phyloP scores from a whole-genome alignment of 30 jellyfish, hydroid and myxozoan genomes.

The Aurelia aurita region DNA sequence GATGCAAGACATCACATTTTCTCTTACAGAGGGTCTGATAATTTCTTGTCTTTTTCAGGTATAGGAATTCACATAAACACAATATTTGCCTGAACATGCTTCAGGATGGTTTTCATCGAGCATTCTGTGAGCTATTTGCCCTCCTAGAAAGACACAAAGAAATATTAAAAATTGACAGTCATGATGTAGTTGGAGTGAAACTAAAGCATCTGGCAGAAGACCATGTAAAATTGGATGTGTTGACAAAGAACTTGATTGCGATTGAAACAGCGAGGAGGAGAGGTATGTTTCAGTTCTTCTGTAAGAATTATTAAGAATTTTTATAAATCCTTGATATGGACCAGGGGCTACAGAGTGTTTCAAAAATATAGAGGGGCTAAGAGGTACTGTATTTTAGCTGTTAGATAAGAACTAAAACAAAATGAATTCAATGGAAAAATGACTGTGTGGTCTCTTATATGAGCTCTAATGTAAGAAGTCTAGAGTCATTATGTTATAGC shows the following conservation, averaged over 20 bases:
- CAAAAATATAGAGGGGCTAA: no score
- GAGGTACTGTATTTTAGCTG: no score
- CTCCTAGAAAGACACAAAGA: slow-evolving; percentile 65
- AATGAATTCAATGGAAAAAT: no score
- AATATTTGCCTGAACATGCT: slow-evolving; percentile 84
- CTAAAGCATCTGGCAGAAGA: slow-evolving; percentile 54
- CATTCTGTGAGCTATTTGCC: slow-evolving; percentile 89
- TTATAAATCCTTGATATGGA: background rate
- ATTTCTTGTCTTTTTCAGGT: slow-evolving; percentile 19
- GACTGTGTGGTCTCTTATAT: no score
- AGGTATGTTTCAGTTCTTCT: slow-evolving; percentile 50
- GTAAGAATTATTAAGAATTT: no score
- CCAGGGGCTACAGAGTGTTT: background rate
- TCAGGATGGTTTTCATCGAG: slow-evolving; percentile 88
- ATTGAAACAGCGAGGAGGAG: slow-evolving; percentile 81
- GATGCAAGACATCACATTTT: no score
- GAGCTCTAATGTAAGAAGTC: no score
- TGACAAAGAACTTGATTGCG: slow-evolving; percentile 63
- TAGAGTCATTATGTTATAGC: no score
- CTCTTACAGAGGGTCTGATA: no score
- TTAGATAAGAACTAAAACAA: no score
- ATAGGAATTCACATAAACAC: slow-evolving; percentile 76
- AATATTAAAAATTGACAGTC: background rate
- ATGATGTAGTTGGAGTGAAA: slow-evolving; percentile 49
- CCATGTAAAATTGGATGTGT: slow-evolving; percentile 48